Conservation (phyloP, 2,888 invertebrate genomes). For the Pristionchus mayeri region DNA sequence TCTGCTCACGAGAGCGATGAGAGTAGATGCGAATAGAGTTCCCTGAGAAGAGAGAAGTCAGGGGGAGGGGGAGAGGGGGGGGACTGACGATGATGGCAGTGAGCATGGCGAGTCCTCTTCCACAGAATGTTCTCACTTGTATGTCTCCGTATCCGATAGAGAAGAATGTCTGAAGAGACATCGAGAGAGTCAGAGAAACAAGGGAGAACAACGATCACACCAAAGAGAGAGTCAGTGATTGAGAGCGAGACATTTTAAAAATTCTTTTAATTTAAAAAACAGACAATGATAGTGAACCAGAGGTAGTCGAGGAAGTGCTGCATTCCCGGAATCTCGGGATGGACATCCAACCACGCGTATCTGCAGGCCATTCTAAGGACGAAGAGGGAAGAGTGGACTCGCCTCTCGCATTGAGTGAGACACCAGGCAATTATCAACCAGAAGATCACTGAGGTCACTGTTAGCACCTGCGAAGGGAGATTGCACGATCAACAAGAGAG, state of each 20-base stretch:
- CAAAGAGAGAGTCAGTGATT: no score
- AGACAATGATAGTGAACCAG: slow-evolving; percentile 75
- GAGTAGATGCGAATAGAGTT: slow-evolving; percentile 97
- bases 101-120: slow-evolving; percentile 97
- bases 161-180: slow-evolving; percentile 94
- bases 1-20: slow-evolving; percentile 98
- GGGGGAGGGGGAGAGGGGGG: slow-evolving; percentile 18
- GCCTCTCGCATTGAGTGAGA: slow-evolving; percentile 98
- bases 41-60: slow-evolving; percentile 82
- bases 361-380: slow-evolving; percentile 51
- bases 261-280: slow-evolving; percentile 50
- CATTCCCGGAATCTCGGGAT: slow-evolving; percentile 58
- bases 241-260: no score
- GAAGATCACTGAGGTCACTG: slow-evolving; percentile 97
- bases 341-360: slow-evolving; percentile 51
- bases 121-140: slow-evolving; percentile 99
- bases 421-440: slow-evolving; percentile 99
- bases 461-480: slow-evolving; percentile 79
- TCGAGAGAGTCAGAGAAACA: no score
- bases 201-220: no score
- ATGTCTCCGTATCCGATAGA: slow-evolving; percentile 99
- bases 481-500: neutral
- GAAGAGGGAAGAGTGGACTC: no score
- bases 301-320: slow-evolving; percentile 71
- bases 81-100: slow-evolving; percentile 94